Percentiles rank a stretch among this genome's conserved stretches.
Evolutionary conservation across 35 echinoderm and acorn worm genomes (phyloP).

Genomic region (Nesometra sesokonis): DNA sequence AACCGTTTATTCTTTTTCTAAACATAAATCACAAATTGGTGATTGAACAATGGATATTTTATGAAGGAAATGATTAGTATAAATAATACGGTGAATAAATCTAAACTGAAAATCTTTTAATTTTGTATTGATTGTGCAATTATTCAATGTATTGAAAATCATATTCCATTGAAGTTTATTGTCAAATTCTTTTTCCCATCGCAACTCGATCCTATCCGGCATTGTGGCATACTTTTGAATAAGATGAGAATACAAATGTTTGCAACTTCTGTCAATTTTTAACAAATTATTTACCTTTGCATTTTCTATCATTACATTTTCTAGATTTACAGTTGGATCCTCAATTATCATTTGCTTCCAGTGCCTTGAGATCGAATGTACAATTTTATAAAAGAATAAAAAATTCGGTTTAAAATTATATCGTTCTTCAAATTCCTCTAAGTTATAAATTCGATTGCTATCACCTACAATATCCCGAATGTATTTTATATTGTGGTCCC

Average conservation of each 20-base stretch:
- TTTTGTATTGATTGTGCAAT: background rate
- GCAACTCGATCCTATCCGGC: too few species aligned
- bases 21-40: background rate
- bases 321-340: too few species aligned
- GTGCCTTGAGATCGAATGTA: background rate
- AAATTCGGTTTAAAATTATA: background rate
- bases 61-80: background rate
- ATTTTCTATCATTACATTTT: too few species aligned
- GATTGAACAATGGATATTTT: background rate
- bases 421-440: background rate
- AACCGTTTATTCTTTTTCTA: too few species aligned
- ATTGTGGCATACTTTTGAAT: too few species aligned
- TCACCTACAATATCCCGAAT: background rate
- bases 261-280: too few species aligned
- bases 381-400: background rate
- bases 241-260: too few species aligned
- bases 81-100: background rate
- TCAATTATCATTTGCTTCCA: too few species aligned
- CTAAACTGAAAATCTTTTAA: background rate
- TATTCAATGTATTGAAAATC: background rate
- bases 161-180: background rate
- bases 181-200: background rate
- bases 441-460: background rate
- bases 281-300: too few species aligned
- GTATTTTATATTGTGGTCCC: background rate